These are phyloP conservation scores for Oscheius sp. DNA, from an alignment of 2,888 invertebrate genomes.

Conservation along the genomic window DNA sequence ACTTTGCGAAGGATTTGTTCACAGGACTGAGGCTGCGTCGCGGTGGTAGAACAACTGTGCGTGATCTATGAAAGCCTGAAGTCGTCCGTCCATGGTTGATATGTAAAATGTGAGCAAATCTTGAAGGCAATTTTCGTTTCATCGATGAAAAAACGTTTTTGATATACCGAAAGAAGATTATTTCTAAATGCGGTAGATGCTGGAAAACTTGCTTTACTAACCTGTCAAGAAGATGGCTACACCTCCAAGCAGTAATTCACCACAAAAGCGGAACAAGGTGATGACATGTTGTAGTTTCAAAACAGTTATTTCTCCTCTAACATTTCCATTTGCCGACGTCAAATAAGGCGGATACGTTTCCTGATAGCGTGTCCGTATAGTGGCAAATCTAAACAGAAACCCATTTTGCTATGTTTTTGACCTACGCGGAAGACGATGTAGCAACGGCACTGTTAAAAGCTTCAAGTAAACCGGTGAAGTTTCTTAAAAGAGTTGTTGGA, in stretches of 20 bases:
- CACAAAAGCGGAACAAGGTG: slow-evolving; percentile 41
- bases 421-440: slow-evolving; percentile 37
- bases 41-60: slow-evolving; percentile 45
- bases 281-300: slow-evolving; percentile 44
- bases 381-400: slow-evolving; percentile 31
- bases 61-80: slow-evolving; percentile 39
- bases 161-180: slow-evolving; percentile 21
- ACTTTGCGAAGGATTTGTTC: slow-evolving; percentile 12
- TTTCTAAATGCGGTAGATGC: neutral
- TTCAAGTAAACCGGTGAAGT: slow-evolving; percentile 46
- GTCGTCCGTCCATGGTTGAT: slow-evolving; percentile 15
- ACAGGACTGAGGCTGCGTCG: slow-evolving; percentile 18
- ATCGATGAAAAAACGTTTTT: neutral
- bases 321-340: slow-evolving; percentile 24
- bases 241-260: neutral
- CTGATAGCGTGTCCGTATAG: slow-evolving; percentile 39
- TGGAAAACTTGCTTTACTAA: neutral
- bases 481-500: slow-evolving; percentile 33
- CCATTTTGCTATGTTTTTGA: no score
- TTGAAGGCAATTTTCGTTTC: neutral
- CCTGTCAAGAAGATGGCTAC: neutral
- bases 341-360: slow-evolving; percentile 28
- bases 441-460: slow-evolving; percentile 49
- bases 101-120: slow-evolving; percentile 20
- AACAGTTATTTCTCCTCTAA: slow-evolving; percentile 36